Conservation (phyloP, 1,140 invertebrate species). For the Anagrus nilaparvatae region DNA sequence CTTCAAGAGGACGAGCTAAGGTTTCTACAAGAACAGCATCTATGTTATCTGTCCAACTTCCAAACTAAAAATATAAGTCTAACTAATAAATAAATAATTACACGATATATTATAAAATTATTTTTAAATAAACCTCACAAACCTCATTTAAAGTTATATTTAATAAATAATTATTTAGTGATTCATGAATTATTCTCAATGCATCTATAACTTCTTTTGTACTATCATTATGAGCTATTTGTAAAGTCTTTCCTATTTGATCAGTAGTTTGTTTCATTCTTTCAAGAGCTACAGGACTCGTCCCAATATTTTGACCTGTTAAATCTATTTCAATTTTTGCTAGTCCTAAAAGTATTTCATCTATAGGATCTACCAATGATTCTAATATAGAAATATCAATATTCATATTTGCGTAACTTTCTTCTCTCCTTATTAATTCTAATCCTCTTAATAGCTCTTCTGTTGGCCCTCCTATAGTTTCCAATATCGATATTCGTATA, state of each 20-base stretch:
- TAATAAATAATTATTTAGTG: conserved; percentile 20
- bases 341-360: conserved; percentile 32
- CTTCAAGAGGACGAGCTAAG: conserved; percentile 29
- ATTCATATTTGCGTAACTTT: conserved; percentile 11
- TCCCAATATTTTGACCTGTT: conserved; percentile 20
- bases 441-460: conserved; percentile 34
- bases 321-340: conserved; percentile 31
- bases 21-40: conserved; percentile 35
- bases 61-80: conserved; percentile 12
- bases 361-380: conserved; percentile 34
- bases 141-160: conserved; percentile 24
- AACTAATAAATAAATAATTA: background rate
- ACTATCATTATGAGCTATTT: conserved; percentile 9
- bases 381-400: conserved; percentile 32
- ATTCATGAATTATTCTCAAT: conserved; percentile 20
- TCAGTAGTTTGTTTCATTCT: conserved; percentile 24
- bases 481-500: conserved; percentile 29
- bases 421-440: conserved; percentile 28
- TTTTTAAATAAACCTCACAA: background rate
- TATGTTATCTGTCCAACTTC: conserved; percentile 29
- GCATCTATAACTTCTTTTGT: conserved; percentile 9
- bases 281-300: conserved; percentile 30
- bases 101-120: background rate
- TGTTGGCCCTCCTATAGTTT: conserved; percentile 32
- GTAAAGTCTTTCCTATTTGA: conserved; percentile 15